Evolutionary conservation across 2,113 vertebrate genomes (phyloP).

Genomic region (Dolichotis patagonum): DNA sequence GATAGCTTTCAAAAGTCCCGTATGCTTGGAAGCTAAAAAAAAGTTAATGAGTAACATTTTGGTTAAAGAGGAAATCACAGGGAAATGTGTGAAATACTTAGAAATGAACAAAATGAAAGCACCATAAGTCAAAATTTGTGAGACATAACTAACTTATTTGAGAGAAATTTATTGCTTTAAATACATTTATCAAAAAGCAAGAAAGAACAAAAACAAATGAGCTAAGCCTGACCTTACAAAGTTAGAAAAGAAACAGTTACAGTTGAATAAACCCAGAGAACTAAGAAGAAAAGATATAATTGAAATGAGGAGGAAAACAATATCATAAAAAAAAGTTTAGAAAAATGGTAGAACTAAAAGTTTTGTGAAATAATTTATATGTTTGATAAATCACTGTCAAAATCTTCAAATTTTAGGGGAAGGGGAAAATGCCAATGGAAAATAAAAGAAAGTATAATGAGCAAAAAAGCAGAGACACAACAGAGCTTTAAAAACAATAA

Average conservation of each 20-base stretch:
- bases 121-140: constrained; percentile 26
- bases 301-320: background rate
- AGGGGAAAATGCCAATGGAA: background rate
- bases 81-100: constrained; percentile 49
- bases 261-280: background rate
- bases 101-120: constrained; percentile 50
- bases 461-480: background rate
- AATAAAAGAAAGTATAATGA: background rate
- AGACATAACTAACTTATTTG: constrained; percentile 17
- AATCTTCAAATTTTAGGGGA: background rate
- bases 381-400: background rate
- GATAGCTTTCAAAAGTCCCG: constrained; percentile 1
- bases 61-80: constrained; percentile 44
- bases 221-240: constrained; percentile 61
- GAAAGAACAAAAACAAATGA: constrained; percentile 78
- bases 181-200: constrained; percentile 67
- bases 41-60: background rate
- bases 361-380: background rate
- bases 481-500: background rate
- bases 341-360: background rate
- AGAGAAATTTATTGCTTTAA: constrained; percentile 69
- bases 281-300: background rate
- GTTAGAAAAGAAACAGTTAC: constrained; percentile 17
- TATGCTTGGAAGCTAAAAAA: constrained; percentile 38
- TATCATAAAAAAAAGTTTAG: background rate